These are phyloP conservation scores for Drosophila rubida DNA, from an alignment of 2,888 invertebrate species.

Conservation along the genomic window DNA sequence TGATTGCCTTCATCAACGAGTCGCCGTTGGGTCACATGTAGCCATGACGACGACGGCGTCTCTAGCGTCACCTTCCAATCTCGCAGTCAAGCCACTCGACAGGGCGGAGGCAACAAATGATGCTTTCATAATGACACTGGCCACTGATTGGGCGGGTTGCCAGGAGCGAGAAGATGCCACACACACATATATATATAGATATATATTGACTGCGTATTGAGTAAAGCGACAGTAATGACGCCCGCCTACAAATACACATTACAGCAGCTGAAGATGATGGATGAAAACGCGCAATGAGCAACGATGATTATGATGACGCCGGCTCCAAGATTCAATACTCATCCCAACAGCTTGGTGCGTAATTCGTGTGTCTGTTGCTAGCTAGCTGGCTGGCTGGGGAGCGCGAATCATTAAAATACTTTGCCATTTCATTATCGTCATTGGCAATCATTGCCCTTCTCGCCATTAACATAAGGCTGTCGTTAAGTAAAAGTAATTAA, in stretches of 20 bases:
- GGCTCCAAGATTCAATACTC: not conserved
- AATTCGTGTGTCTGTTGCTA: not conserved
- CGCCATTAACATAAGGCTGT: constrained; percentile 51
- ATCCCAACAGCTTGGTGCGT: not conserved
- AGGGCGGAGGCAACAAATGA: constrained; percentile 45
- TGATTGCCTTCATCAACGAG: constrained; percentile 27
- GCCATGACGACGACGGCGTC: constrained; percentile 30
- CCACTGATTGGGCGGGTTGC: constrained; percentile 9
- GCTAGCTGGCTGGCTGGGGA: not conserved
- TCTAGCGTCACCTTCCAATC: constrained; percentile 6
- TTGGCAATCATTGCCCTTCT: constrained; percentile 37
- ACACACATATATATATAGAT: constrained; percentile 11
- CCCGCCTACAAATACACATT: constrained; percentile 20
- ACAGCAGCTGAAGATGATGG: constrained; percentile 29
- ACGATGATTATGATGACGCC: constrained; percentile 17
- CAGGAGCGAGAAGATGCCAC: not conserved
- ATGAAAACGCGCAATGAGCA: constrained; percentile 25
- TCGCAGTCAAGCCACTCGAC: constrained; percentile 13
- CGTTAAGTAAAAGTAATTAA: constrained; percentile 62
- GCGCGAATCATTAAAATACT: constrained; percentile 42
- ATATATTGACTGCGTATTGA: constrained; percentile 40
- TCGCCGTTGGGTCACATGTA: constrained; percentile 48
- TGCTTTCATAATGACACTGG: constrained; percentile 51
- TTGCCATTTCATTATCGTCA: constrained; percentile 48
- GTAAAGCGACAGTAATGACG: constrained; percentile 57